Base-by-base conservation (phyloP, 1,140 invertebrate species). In the Pteromalus puparum region DNA sequence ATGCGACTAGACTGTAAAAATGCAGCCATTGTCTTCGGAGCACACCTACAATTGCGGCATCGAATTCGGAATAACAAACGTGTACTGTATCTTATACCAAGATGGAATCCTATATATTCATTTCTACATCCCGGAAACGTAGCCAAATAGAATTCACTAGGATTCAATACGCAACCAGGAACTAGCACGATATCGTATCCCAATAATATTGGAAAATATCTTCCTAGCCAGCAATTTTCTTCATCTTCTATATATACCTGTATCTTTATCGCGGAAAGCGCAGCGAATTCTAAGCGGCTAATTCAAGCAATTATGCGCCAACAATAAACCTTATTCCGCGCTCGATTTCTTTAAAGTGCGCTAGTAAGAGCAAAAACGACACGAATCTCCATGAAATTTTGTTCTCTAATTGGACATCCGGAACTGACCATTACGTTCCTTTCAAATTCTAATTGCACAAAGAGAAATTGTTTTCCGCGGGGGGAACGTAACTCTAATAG, bases 381-480 rank as follows among this genome's bases (percentile, higher is more conserved):
- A 30, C n/a, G 61, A 53, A 78, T 70, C 75, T 70, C 42, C 65
- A 74, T 84, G 82, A 77, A 83, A 78, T 72, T 83, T 83, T 34
- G 61, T 81, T 81, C 72, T 76, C 72, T 81, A 85, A 81, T 81
- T 81, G 79, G 42, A 81, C 13, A 48, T 74, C 53, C 28, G 70
- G 73, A 85, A 53, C 38, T 81, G 34, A 76, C 72, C 73, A 84
- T 84, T 80, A 85, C 21, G n/a, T 81, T 68, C 70, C 78, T 84
- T 84, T 84, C 48, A 53, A 81, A 84, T 10, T 79, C 15, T 81
- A 84, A 84, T 84, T 84, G 83, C 53, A 34, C 79, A 85, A 81
- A 81, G 78, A 81, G 83, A 85, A 81, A 85, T 77, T 85, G 73
- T 76, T 77, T 85, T 81, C 30, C 73, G 73, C 42, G 3, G 12